These are phyloP conservation scores for Ditylenchus weischeri DNA, from an alignment of 2,888 invertebrate genomes.

Conservation along the genomic window DNA sequence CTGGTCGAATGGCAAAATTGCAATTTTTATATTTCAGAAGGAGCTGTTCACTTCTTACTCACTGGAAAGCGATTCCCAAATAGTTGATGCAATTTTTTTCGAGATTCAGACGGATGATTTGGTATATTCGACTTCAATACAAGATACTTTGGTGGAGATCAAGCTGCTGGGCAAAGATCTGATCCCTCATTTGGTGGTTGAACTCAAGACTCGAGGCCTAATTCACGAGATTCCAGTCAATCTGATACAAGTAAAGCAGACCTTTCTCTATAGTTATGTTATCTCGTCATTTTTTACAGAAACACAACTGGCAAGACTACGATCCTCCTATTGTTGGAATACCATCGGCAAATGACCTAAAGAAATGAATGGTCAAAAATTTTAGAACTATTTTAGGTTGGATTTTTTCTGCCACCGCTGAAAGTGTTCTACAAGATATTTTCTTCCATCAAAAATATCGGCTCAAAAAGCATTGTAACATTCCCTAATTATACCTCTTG, in stretches of 20 bases:
- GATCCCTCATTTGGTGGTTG: slow-evolving; percentile 23
- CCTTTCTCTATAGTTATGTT: no score
- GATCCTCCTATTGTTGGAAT: slow-evolving; percentile 4
- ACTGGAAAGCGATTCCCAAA: slow-evolving; percentile 21
- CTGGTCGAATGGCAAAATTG: no score
- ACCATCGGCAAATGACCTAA: not conserved
- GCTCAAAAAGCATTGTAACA: slow-evolving; percentile 10
- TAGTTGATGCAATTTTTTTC: slow-evolving; percentile 26
- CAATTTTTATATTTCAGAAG: slow-evolving; percentile 11
- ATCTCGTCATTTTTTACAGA: no score
- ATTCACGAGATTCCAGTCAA: slow-evolving; percentile 28
- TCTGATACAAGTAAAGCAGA: slow-evolving; percentile 2
- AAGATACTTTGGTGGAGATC: slow-evolving; percentile 30
- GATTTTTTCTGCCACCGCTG: slow-evolving; percentile 1
- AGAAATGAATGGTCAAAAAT: no score
- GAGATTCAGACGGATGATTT: slow-evolving; percentile 25
- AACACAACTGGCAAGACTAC: slow-evolving; percentile 15
- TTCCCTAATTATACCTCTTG: not conserved
- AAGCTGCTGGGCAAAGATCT: slow-evolving; percentile 25
- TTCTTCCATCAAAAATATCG: slow-evolving; percentile 14
- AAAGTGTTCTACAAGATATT: slow-evolving; percentile 9
- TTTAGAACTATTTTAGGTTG: not conserved
- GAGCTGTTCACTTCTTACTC: slow-evolving; percentile 18
- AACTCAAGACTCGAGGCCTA: slow-evolving; percentile 19
- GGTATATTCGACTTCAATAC: slow-evolving; percentile 16